phyloP scores from a whole-genome alignment of 64 coral and sea anemone genomes.

The Montipora foliosa region DNA sequence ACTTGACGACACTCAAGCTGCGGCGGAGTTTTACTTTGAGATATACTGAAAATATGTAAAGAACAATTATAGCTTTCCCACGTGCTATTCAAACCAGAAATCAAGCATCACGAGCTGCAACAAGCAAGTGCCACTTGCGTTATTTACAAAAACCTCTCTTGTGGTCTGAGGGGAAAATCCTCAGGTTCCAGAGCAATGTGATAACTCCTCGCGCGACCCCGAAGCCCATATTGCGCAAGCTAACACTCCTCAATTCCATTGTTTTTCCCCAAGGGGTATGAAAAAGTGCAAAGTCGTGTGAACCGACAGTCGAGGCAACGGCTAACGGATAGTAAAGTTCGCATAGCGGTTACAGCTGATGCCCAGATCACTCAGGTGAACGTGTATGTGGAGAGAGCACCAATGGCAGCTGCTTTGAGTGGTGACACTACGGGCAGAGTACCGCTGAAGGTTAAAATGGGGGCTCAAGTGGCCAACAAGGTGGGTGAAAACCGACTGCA shows the following conservation, averaged over 20 bases:
- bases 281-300: constrained; percentile 94
- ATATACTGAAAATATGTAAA: no score
- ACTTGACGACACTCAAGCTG: no score
- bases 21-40: no score
- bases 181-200: no score
- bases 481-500: constrained; percentile 11
- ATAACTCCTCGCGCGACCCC: no score
- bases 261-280: constrained; percentile 74
- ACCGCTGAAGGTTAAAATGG: constrained; percentile 90
- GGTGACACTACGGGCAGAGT: constrained; percentile 91
- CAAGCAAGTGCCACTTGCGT: no score
- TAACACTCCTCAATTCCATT: neutral
- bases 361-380: constrained; percentile 84
- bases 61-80: no score
- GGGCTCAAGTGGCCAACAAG: constrained; percentile 75
- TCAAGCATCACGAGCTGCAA: no score
- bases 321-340: constrained; percentile 73
- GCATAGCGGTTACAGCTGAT: constrained; percentile 80
- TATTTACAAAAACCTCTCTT: no score
- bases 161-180: no score
- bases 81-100: no score
- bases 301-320: constrained; percentile 84
- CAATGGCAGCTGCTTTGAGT: constrained; percentile 82
- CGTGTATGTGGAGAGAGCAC: constrained; percentile 85
- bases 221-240: neutral